Percentiles rank a stretch among this genome's conserved stretches.
These are phyloP conservation scores for Oasisia sp. DNA, from an alignment of 2,888 invertebrate genomes.

Conservation along the genomic window DNA sequence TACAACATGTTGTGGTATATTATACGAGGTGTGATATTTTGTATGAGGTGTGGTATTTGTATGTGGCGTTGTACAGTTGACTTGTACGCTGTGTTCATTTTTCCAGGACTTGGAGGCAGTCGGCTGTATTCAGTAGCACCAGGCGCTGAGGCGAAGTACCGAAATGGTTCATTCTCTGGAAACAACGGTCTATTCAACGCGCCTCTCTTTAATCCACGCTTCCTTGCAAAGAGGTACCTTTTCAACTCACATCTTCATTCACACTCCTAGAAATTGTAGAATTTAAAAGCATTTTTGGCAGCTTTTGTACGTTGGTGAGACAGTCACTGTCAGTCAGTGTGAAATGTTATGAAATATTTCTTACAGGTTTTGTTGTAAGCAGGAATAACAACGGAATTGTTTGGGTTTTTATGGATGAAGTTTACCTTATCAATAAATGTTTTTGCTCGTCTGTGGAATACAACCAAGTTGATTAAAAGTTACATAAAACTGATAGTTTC, in stretches of 20 bases:
- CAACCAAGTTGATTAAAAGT: too few species aligned
- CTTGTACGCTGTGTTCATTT: not conserved
- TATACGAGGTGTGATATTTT: too few species aligned
- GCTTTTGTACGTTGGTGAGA: not conserved
- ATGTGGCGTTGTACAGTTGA: not conserved
- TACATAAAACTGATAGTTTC: too few species aligned
- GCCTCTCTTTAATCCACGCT: constrained; percentile 76
- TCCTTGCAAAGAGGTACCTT: constrained; percentile 33
- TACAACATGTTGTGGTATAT: too few species aligned
- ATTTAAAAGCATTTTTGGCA: not conserved
- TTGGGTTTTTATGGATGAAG: too few species aligned
- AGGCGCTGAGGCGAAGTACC: constrained; percentile 86
- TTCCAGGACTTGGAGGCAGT: constrained; percentile 50
- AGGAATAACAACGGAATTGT: too few species aligned
- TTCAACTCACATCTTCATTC: not conserved
- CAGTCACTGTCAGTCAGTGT: too few species aligned
- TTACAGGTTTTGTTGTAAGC: too few species aligned
- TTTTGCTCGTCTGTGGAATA: too few species aligned
- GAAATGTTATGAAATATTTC: too few species aligned
- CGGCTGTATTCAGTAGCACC: constrained; percentile 86
- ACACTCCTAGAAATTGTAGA: not conserved
- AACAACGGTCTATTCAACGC: constrained; percentile 71
- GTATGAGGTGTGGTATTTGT: too few species aligned
- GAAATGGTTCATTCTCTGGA: constrained; percentile 54
- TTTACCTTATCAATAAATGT: too few species aligned